Evolutionary conservation across 2,888 invertebrate species (phyloP), one percentile per base, ranked within the genome.

Genomic region (Epistrophe eligans): DNA sequence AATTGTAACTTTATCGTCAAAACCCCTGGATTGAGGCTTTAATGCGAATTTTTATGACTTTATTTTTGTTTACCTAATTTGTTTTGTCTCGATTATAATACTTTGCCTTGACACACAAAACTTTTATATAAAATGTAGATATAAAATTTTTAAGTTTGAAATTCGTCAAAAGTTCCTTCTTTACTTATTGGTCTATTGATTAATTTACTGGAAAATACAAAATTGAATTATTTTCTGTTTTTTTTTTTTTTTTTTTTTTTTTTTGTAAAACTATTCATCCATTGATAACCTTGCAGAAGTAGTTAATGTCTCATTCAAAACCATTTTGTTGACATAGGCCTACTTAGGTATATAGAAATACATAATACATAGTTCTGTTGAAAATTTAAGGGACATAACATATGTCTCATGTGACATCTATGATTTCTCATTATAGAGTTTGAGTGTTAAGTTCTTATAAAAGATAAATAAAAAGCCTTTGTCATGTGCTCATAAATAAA

Each of bases 41-140:
- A 62, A 40, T 43, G 62, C 43, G 43, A 40, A 24, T 24, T 62
- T 62, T 62, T 40, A 62, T 43, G 62, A 62, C 62, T 43, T 15
- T 43, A 62, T 43, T 43, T 40, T 60, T 60, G 52, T 13, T 43
- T 24, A n/a, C 13, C 17, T 24, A 43, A 43, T 43, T 62, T 62
- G 15, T 40, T 62, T 43, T 15, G 62, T 19, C 40, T 24, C 40
- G 40, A 43, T 58, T 35, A 11, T n/a, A 9, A 40, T 7, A 15
- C 6, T 38, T 62, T 43, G 13, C 40, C 15, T 62, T 62, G 40
- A 43, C 15, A 43, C 24, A 38, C 5, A 60, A 60, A 38, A 58
- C 10, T 60, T 55, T 15, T 2, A 15, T 24, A n/a, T n/a, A 15
- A 2, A 35, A 6, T n/a, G n/a, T n/a, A n/a, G 4, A 17, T 24